Percentiles rank a stretch among this genome's conserved stretches.
phyloP scores from a whole-genome alignment of 2,113 vertebrate genomes.

The Atlantisia rogersi region DNA sequence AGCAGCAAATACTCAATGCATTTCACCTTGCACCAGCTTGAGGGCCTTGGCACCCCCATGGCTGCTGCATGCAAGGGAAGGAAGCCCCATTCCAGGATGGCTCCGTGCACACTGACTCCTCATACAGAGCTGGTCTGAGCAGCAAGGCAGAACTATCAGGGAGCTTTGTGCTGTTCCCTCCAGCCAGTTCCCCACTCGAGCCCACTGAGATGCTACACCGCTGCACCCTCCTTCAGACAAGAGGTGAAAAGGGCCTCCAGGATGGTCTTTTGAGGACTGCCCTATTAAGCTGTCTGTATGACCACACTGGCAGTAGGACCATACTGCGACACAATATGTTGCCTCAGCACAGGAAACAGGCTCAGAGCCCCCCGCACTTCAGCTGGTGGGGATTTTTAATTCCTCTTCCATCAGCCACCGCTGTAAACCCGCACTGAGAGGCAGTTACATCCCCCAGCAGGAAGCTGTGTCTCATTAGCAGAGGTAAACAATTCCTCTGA shows the following conservation, averaged over 20 bases:
- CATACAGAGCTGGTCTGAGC: background rate
- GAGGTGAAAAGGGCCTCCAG: accelerated
- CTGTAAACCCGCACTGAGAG: background rate
- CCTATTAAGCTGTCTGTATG: constrained; percentile 30
- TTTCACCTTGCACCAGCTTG: background rate
- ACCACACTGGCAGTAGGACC: background rate
- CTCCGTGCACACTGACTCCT: background rate
- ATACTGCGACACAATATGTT: constrained; percentile 33
- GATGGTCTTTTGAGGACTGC: constrained; percentile 17
- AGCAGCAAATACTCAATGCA: background rate
- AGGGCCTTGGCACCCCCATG: background rate
- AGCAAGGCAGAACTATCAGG: background rate
- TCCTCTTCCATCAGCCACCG: background rate
- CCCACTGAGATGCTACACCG: accelerated
- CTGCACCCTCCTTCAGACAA: background rate
- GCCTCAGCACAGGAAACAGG: background rate
- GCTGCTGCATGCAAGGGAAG: background rate
- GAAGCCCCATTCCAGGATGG: accelerated
- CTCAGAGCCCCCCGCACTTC: background rate
- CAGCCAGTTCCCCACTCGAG: background rate
- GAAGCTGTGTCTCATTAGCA: constrained; percentile 58
- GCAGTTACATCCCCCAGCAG: constrained; percentile 44
- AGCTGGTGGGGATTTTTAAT: background rate
- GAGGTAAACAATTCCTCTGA: constrained; percentile 46
- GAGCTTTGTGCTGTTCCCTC: background rate